Evolutionary conservation across 2,797 vertebrate species (phyloP), one percentile per base, ranked within the genome.

Genomic region (Anableps anableps): DNA sequence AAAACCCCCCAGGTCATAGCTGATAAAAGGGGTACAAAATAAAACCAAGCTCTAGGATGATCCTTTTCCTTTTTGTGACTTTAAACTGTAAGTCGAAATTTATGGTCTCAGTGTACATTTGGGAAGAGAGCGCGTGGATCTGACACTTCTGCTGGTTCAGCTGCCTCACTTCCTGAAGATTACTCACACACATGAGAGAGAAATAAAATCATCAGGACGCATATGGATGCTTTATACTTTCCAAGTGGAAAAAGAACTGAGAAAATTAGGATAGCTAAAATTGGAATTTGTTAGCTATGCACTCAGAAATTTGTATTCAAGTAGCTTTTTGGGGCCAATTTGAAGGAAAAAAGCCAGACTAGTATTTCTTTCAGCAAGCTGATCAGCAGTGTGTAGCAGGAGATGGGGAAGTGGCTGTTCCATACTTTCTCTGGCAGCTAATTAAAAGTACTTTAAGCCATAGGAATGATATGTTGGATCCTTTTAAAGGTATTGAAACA

Each of bases 131-230:
- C 14, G 7, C n/a, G 7, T 71, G 68, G 26, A 29, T 82, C 38
- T 36, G 9, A 68, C 58, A 41, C 58, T 29, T 78, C 71, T 68
- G 48, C 48, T 68, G 75, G 55, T 47, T 26, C 9, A 68, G 29
- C 50, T 53, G 60, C 38, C 10, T 75, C 53, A 72, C 77, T 76
- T 79, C 58, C 77, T 76, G 66, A 26, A 71, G 53, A 31, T 75
- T 62, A 29, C 64, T 53, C 10, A 48, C 43, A 58, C 45, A 70
- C 51, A 45, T 77, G 45, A 80, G 64, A 75, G 43, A 26, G 7
- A 70, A 41, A 10, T 26, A 80, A 48, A 72, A 58, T 55, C 10
- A 74, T 23, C 23, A 55, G n/a, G 34, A 74, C 60, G 31, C 78
- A 77, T 34, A 29, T n/a, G 71, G 23, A 51, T 70, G 1, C 53